These are phyloP conservation scores for Lichenostomus cassidix DNA, from an alignment of 2,113 vertebrate genomes.

Conservation along the genomic window DNA sequence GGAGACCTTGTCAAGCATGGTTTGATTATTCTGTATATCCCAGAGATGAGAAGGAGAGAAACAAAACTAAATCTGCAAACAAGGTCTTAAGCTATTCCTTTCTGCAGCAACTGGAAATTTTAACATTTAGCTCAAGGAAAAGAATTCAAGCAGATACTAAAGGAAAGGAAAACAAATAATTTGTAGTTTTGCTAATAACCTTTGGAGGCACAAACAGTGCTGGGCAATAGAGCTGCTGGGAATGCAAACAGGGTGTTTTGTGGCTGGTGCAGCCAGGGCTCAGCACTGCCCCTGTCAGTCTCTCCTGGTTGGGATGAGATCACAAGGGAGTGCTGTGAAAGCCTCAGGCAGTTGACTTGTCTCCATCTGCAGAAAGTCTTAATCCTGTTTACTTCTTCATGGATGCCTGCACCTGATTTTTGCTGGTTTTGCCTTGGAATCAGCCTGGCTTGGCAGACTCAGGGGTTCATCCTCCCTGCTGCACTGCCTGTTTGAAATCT, in stretches of 20 bases:
- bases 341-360: not conserved
- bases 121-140: not conserved
- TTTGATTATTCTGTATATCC: not conserved
- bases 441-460: not conserved
- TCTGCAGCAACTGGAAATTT: not conserved
- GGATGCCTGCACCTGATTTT: not conserved
- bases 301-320: not conserved
- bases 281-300: not conserved
- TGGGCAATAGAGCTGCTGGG: not conserved
- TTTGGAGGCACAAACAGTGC: not conserved
- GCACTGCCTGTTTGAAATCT: not conserved
- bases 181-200: not conserved
- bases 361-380: not conserved
- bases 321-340: not conserved
- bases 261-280: not conserved
- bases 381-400: not conserved
- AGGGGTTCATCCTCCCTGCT: not conserved
- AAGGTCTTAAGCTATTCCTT: not conserved
- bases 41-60: not conserved
- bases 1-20: not conserved
- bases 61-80: not conserved
- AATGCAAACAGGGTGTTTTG: not conserved
- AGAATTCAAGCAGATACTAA: not conserved
- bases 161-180: not conserved
- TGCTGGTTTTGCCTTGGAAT: not conserved